phyloP scores from a whole-genome alignment of 2,888 invertebrate genomes.

The Oligia strigilis region DNA sequence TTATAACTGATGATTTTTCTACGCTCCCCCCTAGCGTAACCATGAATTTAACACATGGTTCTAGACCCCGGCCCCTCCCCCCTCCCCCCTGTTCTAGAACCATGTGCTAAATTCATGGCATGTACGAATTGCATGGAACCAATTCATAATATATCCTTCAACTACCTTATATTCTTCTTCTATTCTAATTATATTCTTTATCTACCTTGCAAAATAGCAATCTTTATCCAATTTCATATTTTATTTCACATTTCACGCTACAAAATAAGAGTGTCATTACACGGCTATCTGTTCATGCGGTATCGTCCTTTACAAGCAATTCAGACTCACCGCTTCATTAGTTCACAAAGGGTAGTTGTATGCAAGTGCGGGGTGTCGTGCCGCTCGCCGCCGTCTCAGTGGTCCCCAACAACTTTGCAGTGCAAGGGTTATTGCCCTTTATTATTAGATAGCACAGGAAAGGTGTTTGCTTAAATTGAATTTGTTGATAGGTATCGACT shows the following conservation, averaged over 20 bases:
- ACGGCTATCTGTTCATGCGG: conserved; percentile 50
- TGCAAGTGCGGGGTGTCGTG: conserved; percentile 47
- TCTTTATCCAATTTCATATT: conserved; percentile 11
- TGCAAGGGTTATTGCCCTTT: conserved; percentile 49
- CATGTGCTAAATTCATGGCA: no score
- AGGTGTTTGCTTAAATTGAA: conserved; percentile 35
- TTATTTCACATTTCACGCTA: conserved; percentile 23
- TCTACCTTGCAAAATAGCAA: not conserved
- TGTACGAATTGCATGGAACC: not conserved
- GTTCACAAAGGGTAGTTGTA: conserved; percentile 54
- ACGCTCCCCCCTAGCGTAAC: no score
- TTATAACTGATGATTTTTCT: no score
- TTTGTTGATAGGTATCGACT: conserved; percentile 10
- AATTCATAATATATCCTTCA: not conserved
- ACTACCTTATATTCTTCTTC: no score
- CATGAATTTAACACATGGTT: no score
- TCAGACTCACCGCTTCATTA: conserved; percentile 59
- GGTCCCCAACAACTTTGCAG: conserved; percentile 35
- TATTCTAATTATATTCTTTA: not conserved
- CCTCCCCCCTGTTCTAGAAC: no score
- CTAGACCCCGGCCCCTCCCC: no score
- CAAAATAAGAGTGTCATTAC: conserved; percentile 36
- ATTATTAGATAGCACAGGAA: conserved; percentile 35
- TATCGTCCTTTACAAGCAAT: conserved; percentile 56
- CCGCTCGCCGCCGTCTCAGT: conserved; percentile 26